A percentile compares a stretch with the other conserved stretches of the same genome.
phyloP scores from a whole-genome alignment of 2,888 invertebrate species.

The Diarsia rubi region DNA sequence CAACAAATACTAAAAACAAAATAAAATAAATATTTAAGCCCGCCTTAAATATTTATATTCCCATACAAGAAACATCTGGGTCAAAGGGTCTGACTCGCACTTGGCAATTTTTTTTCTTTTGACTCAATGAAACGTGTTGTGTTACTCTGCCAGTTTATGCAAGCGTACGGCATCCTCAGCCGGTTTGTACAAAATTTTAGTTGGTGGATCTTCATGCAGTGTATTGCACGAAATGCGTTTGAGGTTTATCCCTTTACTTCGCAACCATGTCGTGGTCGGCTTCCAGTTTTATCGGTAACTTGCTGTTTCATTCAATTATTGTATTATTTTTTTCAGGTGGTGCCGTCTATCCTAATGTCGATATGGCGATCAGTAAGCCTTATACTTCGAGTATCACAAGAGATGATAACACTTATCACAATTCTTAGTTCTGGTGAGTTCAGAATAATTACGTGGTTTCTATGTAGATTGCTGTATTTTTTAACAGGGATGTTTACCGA shows the following conservation, averaged over 20 bases:
- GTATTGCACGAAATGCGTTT: neutral
- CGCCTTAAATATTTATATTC: too few species aligned
- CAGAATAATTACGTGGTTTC: neutral
- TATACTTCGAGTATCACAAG: slow-evolving; percentile 71
- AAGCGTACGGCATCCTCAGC: neutral
- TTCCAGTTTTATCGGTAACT: too few species aligned
- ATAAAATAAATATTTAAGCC: too few species aligned
- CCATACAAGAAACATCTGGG: too few species aligned
- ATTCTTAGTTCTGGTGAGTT: slow-evolving; percentile 77
- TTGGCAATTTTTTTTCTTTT: too few species aligned
- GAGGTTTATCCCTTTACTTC: neutral
- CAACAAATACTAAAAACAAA: too few species aligned
- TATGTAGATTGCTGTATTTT: neutral
- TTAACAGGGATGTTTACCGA: too few species aligned
- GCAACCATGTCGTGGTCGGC: too few species aligned
- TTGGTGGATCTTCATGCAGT: neutral
- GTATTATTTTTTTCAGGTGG: slow-evolving; percentile 68
- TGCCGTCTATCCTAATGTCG: slow-evolving; percentile 78
- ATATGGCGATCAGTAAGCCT: slow-evolving; percentile 76
- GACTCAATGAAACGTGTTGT: neutral
- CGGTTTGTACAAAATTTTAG: neutral
- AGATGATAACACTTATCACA: slow-evolving; percentile 73
- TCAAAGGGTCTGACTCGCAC: too few species aligned
- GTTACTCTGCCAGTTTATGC: neutral
- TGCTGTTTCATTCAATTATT: neutral